Percentiles rank a stretch among this genome's conserved stretches.
Evolutionary conservation across 2,113 vertebrate genomes (phyloP).

Genomic region (Genyomyrus donnyi): DNA sequence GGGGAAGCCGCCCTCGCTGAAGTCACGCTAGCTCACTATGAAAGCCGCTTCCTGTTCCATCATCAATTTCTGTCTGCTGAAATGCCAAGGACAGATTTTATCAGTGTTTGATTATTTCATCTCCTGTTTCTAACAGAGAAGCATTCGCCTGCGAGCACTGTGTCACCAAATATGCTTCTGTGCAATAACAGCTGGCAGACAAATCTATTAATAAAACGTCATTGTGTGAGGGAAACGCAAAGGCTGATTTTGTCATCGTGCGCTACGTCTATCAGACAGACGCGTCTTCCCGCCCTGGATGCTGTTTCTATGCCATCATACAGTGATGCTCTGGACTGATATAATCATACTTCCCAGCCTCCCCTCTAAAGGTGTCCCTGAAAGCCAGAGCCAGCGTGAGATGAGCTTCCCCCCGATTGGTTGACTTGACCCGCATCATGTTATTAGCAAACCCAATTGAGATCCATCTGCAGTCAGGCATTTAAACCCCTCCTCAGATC

Average conservation of each 20-base stretch:
- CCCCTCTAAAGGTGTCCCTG: background rate
- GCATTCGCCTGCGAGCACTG: background rate
- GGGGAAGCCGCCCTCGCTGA: slow-evolving; percentile 25
- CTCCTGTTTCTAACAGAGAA: slow-evolving; percentile 11
- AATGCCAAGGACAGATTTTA: slow-evolving; percentile 34
- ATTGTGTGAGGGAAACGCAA: background rate
- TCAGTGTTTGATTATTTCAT: slow-evolving; percentile 22
- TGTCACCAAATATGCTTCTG: slow-evolving; percentile 4
- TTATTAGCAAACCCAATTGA: background rate
- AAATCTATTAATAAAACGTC: slow-evolving; percentile 8
- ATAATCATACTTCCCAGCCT: background rate
- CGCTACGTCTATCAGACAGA: background rate
- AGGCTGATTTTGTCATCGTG: background rate
- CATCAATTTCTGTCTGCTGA: slow-evolving; percentile 16
- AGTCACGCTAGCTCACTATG: slow-evolving; percentile 12
- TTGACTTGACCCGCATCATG: background rate
- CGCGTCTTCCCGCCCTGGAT: background rate
- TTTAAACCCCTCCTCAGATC: background rate
- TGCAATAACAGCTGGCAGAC: background rate
- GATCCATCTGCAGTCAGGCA: background rate
- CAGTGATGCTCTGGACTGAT: background rate
- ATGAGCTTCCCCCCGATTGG: background rate
- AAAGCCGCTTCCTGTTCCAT: slow-evolving; percentile 31
- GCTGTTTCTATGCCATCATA: background rate
- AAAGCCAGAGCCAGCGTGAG: background rate